Conservation (phyloP, 1,140 invertebrate genomes). For the Sesamia nonagrioides region DNA sequence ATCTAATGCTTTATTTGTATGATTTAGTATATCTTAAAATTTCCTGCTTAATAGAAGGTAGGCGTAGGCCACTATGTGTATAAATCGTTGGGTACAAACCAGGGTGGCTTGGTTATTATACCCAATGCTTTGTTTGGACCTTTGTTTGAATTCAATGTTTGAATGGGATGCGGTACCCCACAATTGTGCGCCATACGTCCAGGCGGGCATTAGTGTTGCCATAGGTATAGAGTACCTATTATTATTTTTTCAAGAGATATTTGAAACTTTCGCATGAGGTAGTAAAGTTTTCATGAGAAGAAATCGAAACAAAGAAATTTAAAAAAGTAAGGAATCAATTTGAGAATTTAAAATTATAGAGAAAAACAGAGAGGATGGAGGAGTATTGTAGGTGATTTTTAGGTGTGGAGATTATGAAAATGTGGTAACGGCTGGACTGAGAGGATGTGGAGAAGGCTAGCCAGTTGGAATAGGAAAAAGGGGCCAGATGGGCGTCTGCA, state of each 20-base stretch:
- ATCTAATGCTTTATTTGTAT: slow-evolving; percentile 15
- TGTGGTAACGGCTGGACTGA: no score
- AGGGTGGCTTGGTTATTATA: neutral
- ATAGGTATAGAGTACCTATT: slow-evolving; percentile 10
- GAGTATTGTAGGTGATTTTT: no score
- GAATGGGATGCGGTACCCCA: slow-evolving; percentile 57
- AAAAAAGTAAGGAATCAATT: no score
- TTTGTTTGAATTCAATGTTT: slow-evolving; percentile 62
- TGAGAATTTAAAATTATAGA: neutral
- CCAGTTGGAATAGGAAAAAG: no score
- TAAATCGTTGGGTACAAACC: neutral
- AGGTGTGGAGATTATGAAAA: no score
- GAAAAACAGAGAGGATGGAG: no score
- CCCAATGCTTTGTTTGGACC: slow-evolving; percentile 27
- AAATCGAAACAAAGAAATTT: no score
- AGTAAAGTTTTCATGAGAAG: slow-evolving; percentile 1
- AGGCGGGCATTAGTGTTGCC: neutral
- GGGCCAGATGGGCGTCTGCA: no score
- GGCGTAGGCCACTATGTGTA: neutral
- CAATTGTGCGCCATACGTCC: slow-evolving; percentile 46
- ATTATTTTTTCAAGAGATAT: slow-evolving; percentile 8
- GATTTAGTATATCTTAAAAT: neutral
- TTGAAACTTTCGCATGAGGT: neutral
- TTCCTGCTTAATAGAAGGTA: slow-evolving; percentile 26
- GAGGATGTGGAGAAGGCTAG: no score